phyloP scores from a whole-genome alignment of 30 jellyfish, hydroid and myxozoan genomes.

The Catostylus mosaicus region DNA sequence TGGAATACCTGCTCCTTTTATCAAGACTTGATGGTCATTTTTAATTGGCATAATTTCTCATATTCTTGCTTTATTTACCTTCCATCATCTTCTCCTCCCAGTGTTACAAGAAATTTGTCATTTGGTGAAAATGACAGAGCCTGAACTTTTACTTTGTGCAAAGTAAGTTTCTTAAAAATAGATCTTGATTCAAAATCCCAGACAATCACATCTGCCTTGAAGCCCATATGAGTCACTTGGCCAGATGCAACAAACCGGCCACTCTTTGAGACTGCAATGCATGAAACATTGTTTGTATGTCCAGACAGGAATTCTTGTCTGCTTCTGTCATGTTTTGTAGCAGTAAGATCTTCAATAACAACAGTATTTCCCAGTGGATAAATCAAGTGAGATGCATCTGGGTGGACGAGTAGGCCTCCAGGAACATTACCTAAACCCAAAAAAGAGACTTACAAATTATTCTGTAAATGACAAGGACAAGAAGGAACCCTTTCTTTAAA shows the following conservation, averaged over 20 bases:
- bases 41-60: too few species aligned
- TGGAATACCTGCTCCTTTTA: too few species aligned
- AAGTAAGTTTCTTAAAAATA: conserved; percentile 55
- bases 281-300: conserved; percentile 93
- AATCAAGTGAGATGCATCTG: conserved; percentile 79
- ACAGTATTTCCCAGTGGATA: conserved; percentile 96
- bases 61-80: conserved; percentile 74
- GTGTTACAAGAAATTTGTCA: conserved; percentile 83
- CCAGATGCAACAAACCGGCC: conserved; percentile 94
- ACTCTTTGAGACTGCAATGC: conserved; percentile 89
- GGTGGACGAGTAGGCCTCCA: conserved; percentile 91
- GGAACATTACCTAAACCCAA: conserved; percentile 97
- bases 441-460: too few species aligned
- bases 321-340: conserved; percentile 57
- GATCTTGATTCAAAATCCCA: conserved; percentile 81
- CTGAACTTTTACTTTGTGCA: conserved; percentile 95
- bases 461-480: too few species aligned
- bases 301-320: conserved; percentile 89
- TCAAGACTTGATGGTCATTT: too few species aligned
- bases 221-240: conserved; percentile 97
- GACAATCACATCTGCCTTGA: conserved; percentile 95
- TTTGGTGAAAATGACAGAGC: conserved; percentile 96
- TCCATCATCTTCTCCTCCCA: conserved; percentile 99
- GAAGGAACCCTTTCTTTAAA: too few species aligned
- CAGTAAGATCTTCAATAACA: conserved; percentile 76